Percentiles rank a stretch among this genome's conserved stretches.
Evolutionary conservation across 2,888 invertebrate species (phyloP).

Genomic region (Litoditis marina): DNA sequence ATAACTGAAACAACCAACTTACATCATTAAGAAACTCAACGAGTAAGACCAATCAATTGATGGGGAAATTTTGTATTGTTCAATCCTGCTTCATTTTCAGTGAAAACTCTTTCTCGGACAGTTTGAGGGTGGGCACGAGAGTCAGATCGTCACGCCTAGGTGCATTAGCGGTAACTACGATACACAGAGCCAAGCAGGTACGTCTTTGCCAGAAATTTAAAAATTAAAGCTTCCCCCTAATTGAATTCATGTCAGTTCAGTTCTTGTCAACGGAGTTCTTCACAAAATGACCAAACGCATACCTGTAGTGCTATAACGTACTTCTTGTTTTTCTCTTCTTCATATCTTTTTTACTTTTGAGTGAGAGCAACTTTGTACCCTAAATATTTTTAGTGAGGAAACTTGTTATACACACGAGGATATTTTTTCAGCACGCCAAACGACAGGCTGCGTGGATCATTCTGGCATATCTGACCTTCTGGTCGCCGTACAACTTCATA

Average conservation of each 20-base stretch:
- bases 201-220: too few relatives aligned
- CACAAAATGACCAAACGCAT: too few relatives aligned
- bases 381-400: neutral
- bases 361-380: neutral
- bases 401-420: neutral
- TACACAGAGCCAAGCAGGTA: constrained; percentile 47
- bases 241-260: too few relatives aligned
- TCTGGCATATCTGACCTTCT: constrained; percentile 52
- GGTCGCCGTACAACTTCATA: constrained; percentile 56
- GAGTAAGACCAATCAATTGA: neutral
- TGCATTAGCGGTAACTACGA: constrained; percentile 47
- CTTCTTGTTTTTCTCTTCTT: too few relatives aligned
- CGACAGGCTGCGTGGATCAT: constrained; percentile 44
- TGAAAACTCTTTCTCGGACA: too few relatives aligned
- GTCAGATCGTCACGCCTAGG: constrained; percentile 17
- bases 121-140: neutral
- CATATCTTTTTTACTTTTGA: too few relatives aligned
- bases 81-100: neutral
- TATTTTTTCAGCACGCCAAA: constrained; percentile 30
- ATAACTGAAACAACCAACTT: too few relatives aligned
- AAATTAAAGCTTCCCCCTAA: too few relatives aligned
- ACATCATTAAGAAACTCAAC: too few relatives aligned
- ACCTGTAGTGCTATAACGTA: too few relatives aligned
- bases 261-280: too few relatives aligned
- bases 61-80: neutral